These are phyloP conservation scores for Eupelmus urozonus DNA, from an alignment of 2,888 invertebrate species.

Conservation along the genomic window DNA sequence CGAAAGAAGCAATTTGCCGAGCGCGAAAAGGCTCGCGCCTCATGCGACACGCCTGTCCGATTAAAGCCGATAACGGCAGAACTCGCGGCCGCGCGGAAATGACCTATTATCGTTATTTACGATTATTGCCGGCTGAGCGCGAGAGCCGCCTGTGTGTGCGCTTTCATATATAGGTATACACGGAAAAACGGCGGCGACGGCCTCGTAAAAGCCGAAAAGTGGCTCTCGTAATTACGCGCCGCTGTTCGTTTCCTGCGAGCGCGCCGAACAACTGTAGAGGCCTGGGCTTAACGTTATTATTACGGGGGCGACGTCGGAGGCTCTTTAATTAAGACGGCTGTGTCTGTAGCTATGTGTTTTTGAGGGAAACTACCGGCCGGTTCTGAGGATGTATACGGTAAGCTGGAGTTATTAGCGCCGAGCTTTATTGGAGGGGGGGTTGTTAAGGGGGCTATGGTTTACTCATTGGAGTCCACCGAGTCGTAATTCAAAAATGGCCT, in stretches of 20 bases:
- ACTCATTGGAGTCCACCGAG: too few relatives aligned
- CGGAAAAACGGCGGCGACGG: conserved; percentile 4
- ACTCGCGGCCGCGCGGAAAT: conserved; percentile 49
- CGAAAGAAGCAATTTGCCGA: conserved; percentile 43
- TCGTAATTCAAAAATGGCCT: conserved; percentile 11
- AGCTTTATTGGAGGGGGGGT: conserved; percentile 36
- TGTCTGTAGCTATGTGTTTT: background rate
- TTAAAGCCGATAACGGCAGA: conserved; percentile 56
- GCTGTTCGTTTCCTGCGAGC: background rate
- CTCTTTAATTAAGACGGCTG: conserved; percentile 34
- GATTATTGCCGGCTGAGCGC: conserved; percentile 22
- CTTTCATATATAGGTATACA: too few relatives aligned
- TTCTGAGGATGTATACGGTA: background rate
- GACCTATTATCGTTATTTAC: conserved; percentile 61
- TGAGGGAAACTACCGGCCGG: background rate
- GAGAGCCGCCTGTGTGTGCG: too few relatives aligned
- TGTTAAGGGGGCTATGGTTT: too few relatives aligned
- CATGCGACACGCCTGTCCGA: conserved; percentile 56
- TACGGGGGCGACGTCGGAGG: background rate
- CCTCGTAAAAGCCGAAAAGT: conserved; percentile 53
- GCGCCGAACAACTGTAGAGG: conserved; percentile 3
- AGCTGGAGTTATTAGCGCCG: conserved; percentile 8
- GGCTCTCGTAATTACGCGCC: conserved; percentile 39
- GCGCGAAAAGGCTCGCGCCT: conserved; percentile 23
- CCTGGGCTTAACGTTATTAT: too few relatives aligned